Conservation (phyloP, 2,888 invertebrate species). For the Microdon myrmicae region DNA sequence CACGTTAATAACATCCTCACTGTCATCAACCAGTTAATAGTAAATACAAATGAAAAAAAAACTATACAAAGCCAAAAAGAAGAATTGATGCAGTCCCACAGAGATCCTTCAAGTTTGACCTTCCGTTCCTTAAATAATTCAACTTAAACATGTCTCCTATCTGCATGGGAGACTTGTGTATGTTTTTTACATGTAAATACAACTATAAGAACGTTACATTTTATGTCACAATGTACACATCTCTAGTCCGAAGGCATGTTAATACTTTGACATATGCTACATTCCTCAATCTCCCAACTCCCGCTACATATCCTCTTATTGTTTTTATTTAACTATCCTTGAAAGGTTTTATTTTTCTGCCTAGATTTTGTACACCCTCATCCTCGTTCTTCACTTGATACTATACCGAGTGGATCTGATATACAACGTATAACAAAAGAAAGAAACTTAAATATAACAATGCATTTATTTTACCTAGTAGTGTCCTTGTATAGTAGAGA, state of each 20-base stretch:
- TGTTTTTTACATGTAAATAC: conserved; percentile 2
- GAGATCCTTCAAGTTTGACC: conserved; percentile 49
- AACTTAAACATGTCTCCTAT: conserved; percentile 21
- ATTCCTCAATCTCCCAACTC: conserved; percentile 17
- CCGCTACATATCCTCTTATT: too few species aligned
- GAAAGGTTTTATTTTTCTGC: conserved; percentile 48
- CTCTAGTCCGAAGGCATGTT: conserved; percentile 37
- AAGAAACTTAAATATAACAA: conserved; percentile 27
- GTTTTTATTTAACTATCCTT: conserved; percentile 51
- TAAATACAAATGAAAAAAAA: conserved; percentile 41
- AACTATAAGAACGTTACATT: conserved; percentile 30
- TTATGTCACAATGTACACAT: conserved; percentile 33
- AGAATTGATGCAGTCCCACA: conserved; percentile 15
- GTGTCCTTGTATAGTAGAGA: conserved; percentile 50
- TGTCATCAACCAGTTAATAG: conserved; percentile 44
- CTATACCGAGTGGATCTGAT: conserved; percentile 26
- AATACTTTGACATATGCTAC: conserved; percentile 38
- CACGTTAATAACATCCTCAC: conserved; percentile 37
- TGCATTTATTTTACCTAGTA: conserved; percentile 41
- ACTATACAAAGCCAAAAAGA: conserved; percentile 16
- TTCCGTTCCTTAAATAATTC: conserved; percentile 46
- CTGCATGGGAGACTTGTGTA: conserved; percentile 18
- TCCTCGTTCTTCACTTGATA: background rate
- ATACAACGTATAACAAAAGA: conserved; percentile 17
- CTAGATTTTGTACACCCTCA: conserved; percentile 21